phyloP scores from a whole-genome alignment of 2,888 invertebrate genomes.

The Argyresthia albistria region DNA sequence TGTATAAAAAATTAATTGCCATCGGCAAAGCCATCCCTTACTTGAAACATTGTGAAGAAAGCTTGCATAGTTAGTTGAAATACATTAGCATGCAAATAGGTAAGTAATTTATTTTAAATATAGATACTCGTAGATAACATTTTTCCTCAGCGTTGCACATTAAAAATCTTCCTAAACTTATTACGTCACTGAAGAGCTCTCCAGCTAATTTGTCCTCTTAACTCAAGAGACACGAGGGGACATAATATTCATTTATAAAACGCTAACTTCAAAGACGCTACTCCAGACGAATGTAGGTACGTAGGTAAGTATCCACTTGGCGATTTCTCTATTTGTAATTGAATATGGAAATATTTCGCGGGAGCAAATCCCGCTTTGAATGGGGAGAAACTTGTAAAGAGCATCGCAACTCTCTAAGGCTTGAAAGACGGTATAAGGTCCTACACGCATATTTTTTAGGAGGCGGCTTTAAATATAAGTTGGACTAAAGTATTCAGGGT shows the following conservation, averaged over 20 bases:
- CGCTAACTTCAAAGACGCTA: constrained; percentile 57
- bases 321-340: constrained; percentile 67
- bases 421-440: constrained; percentile 36
- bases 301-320: not conserved
- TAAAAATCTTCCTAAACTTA: constrained; percentile 7
- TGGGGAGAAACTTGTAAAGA: constrained; percentile 55
- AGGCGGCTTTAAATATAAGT: too few species aligned
- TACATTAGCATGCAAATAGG: too few species aligned
- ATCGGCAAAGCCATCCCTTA: too few species aligned
- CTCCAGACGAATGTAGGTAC: constrained; percentile 38
- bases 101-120: too few species aligned
- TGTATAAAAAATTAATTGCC: too few species aligned
- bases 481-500: too few species aligned
- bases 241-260: constrained; percentile 56
- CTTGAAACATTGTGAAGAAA: too few species aligned
- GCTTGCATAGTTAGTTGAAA: too few species aligned
- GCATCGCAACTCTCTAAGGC: constrained; percentile 44
- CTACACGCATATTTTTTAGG: too few species aligned
- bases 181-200: constrained; percentile 31
- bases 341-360: constrained; percentile 67
- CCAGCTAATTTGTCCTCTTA: constrained; percentile 36
- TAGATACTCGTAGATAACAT: too few species aligned
- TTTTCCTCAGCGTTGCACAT: too few species aligned
- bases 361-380: constrained; percentile 9
- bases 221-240: constrained; percentile 23